Evolutionary conservation across 2,888 invertebrate genomes (phyloP), one percentile per base, ranked within the genome.

Genomic region (Drosophila longiperda): DNA sequence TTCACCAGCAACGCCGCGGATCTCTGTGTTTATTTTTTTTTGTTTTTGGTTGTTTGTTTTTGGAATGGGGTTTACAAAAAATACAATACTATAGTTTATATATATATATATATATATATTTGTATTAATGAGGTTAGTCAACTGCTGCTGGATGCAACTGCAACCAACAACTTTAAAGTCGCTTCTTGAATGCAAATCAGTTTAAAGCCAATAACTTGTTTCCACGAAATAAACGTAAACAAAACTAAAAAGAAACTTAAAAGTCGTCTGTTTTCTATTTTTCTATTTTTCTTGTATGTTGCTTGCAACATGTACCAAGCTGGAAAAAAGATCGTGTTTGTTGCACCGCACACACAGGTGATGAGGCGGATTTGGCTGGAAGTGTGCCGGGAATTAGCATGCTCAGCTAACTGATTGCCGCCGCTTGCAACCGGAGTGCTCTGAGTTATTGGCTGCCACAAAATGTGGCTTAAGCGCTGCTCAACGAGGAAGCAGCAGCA

Each of bases 1-100:
- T 87, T 93, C 93, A 71, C 93, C 93, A 67, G 93, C 92, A 67
- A 93, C 90, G 67, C 91, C 91, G 82, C 91, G 93, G 76, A 93
- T 93, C 89, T 93, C 93, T 93, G 72, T 26, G 11, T 42, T 29
- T n/a, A 23, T 49, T 49, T 49, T 4, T 23, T 36, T 15, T 7
- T 23, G 23, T 15, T 7, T 26, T 26, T 17, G 12, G 20, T 34
- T 34, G 33, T n/a, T 26, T 32, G 15, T 17, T 60, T 65, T 62
- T 64, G 59, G 61, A 65, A 75, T 73, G 86, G 68, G 67, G 78
- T 57, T 80, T 80, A 83, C 81, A 63, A 49, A n/a, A 69, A 63
- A 66, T 36, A 69, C 20, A 34, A 64, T 40, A 33, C 17, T n/a
- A 23, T 64, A 26, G 36, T 29, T 49, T 49, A 49, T 17, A 17